Evolutionary conservation across 2,888 invertebrate genomes (phyloP).

Genomic region (Ochlodes sylvanus): DNA sequence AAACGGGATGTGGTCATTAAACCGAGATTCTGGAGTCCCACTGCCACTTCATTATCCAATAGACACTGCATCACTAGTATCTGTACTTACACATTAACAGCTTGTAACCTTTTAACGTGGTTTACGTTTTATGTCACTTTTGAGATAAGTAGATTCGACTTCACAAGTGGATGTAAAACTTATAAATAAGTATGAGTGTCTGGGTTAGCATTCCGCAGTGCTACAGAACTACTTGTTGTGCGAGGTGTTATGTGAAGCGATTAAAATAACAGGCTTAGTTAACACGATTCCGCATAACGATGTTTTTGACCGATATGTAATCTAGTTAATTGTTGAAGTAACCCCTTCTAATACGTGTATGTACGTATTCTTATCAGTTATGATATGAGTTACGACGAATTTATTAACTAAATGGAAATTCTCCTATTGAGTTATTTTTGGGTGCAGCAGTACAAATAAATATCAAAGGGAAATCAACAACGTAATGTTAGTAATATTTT

Average conservation of each 20-base stretch:
- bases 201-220: slow-evolving; percentile 49
- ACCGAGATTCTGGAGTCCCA: slow-evolving; percentile 72
- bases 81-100: slow-evolving; percentile 25
- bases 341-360: slow-evolving; percentile 19
- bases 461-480: too few relatives aligned
- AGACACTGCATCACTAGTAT: slow-evolving; percentile 46
- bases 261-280: slow-evolving; percentile 48
- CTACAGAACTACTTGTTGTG: slow-evolving; percentile 54
- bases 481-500: too few relatives aligned
- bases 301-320: slow-evolving; percentile 38
- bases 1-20: slow-evolving; percentile 82
- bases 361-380: slow-evolving; percentile 16
- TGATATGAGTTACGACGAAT: neutral
- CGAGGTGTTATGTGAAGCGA: slow-evolving; percentile 47
- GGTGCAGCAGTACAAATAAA: neutral
- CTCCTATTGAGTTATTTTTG: neutral
- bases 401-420: neutral
- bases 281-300: slow-evolving; percentile 47
- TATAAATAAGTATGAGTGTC: slow-evolving; percentile 27
- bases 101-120: slow-evolving; percentile 28
- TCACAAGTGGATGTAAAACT: slow-evolving; percentile 15
- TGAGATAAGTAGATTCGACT: slow-evolving; percentile 21
- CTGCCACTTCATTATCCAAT: slow-evolving; percentile 37
- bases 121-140: slow-evolving; percentile 40
- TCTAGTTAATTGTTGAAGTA: slow-evolving; percentile 21